These are phyloP conservation scores for Globia sparganii DNA, from an alignment of 2,888 invertebrate genomes.

Conservation along the genomic window DNA sequence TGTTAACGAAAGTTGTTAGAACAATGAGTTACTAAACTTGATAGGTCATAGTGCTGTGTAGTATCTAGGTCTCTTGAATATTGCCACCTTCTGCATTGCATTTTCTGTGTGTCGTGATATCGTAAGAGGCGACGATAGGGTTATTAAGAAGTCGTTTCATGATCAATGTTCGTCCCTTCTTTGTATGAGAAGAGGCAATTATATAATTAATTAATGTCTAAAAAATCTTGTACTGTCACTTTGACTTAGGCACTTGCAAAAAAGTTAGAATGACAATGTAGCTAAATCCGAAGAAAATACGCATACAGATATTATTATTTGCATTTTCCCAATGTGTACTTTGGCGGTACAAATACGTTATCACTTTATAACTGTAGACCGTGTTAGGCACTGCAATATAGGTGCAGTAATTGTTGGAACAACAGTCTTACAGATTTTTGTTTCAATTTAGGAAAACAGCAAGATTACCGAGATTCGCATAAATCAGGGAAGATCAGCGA, in stretches of 20 bases:
- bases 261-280: neutral
- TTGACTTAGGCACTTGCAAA: too few relatives aligned
- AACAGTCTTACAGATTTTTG: neutral
- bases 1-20: conserved; percentile 44
- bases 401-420: neutral
- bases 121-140: neutral
- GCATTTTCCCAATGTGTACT: neutral
- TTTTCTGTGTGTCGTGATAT: neutral
- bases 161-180: neutral
- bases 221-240: neutral
- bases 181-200: neutral
- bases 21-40: conserved; percentile 33
- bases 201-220: neutral
- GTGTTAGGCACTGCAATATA: neutral
- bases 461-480: neutral
- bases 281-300: neutral
- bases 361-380: neutral
- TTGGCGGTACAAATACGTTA: neutral
- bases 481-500: neutral
- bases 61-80: conserved; percentile 20
- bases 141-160: conserved; percentile 1
- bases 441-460: neutral
- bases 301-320: neutral
- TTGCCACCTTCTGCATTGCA: conserved; percentile 1
- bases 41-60: conserved; percentile 3